Percentiles rank a stretch among this genome's conserved stretches.
Evolutionary conservation across 2,113 vertebrate genomes (phyloP).

Genomic region (Pterocles orientalis): DNA sequence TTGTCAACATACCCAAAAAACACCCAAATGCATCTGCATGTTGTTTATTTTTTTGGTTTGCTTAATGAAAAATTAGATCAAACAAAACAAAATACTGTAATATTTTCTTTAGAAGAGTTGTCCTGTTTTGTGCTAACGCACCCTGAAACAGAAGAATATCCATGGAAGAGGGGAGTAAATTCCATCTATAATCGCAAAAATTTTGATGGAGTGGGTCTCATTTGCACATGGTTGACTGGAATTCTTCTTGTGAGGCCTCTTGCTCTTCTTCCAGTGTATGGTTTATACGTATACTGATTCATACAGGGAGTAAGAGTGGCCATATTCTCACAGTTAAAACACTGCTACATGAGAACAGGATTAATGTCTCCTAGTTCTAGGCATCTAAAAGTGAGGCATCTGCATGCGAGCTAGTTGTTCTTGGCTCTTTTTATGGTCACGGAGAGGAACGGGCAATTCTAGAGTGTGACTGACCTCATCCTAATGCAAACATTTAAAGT

Average conservation of each 20-base stretch:
- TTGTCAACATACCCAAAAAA: neutral
- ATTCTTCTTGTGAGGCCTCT: neutral
- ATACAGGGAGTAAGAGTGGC: neutral
- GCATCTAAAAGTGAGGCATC: neutral
- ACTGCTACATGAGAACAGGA: neutral
- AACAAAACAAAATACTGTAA: neutral
- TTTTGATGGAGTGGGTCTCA: neutral
- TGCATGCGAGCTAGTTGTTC: neutral
- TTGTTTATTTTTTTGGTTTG: neutral
- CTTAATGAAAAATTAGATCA: neutral
- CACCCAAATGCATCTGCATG: neutral
- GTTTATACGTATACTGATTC: neutral
- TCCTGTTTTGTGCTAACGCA: neutral
- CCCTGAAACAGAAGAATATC: neutral
- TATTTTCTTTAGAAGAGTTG: neutral
- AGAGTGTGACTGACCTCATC: neutral
- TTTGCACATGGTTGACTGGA: accelerated
- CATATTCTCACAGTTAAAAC: neutral
- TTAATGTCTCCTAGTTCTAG: neutral
- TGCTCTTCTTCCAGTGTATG: neutral
- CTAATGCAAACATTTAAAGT: neutral
- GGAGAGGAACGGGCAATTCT: neutral
- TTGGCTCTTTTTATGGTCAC: neutral
- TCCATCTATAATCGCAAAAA: neutral
- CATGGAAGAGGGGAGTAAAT: neutral